Percentiles rank a stretch among this genome's conserved stretches.
Evolutionary conservation across 2,888 invertebrate genomes (phyloP).

Genomic region (Electrophaes corylata): DNA sequence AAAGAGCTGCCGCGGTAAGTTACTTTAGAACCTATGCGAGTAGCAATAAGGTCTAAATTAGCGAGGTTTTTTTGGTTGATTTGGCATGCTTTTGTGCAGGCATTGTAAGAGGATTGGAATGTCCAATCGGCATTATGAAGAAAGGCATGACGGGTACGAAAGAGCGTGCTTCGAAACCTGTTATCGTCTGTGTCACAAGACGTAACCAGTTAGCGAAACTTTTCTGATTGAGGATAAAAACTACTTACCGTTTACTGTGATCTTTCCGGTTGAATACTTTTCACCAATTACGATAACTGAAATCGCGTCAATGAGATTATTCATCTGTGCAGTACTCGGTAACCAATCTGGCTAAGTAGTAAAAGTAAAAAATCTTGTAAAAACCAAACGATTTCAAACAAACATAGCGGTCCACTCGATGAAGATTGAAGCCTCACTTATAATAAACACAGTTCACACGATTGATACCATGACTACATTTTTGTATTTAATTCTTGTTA

Average conservation of each 20-base stretch:
- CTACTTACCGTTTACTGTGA: conserved; percentile 16
- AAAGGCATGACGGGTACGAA: conserved; percentile 35
- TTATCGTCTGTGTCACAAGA: conserved; percentile 38
- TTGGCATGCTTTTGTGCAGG: conserved; percentile 36
- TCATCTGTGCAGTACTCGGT: no score
- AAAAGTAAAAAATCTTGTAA: no score
- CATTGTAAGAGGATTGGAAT: conserved; percentile 41
- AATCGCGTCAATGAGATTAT: no score
- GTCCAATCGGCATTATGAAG: conserved; percentile 34
- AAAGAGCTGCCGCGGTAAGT: conserved; percentile 89
- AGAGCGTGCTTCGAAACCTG: conserved; percentile 35
- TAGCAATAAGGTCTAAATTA: conserved; percentile 15
- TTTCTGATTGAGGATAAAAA: conserved; percentile 30
- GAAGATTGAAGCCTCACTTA: no score
- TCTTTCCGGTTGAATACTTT: conserved; percentile 18
- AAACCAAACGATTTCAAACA: no score
- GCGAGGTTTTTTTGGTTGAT: conserved; percentile 24
- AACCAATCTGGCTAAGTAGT: no score
- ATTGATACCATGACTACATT: background rate
- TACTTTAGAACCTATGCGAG: conserved; percentile 7
- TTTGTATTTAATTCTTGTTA: background rate
- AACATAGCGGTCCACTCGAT: no score
- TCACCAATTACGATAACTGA: background rate
- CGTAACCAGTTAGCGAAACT: conserved; percentile 28
- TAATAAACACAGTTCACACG: no score